Evolutionary conservation across 1,140 invertebrate genomes (phyloP).

Genomic region (honey bee (Apis mellifera)): DNA sequence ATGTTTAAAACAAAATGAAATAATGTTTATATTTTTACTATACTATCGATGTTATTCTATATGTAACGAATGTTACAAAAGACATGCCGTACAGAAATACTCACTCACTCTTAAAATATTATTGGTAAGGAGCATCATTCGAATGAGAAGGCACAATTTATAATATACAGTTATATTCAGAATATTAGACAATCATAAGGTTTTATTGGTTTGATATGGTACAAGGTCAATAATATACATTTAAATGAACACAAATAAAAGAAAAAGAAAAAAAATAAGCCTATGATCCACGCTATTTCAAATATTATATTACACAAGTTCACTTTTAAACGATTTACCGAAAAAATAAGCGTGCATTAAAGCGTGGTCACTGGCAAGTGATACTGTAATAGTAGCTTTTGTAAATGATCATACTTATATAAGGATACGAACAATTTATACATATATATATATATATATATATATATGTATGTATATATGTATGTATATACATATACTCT

Average conservation of each 20-base stretch:
- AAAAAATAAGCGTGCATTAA: conserved; percentile 27
- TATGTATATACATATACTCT: not conserved
- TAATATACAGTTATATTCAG: conserved; percentile 47
- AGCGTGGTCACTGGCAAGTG: conserved; percentile 33
- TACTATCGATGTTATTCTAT: conserved; percentile 51
- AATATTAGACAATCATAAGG: conserved; percentile 62
- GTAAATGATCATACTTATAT: conserved; percentile 45
- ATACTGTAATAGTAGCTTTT: conserved; percentile 61
- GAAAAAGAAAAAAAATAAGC: not conserved
- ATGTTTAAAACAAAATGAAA: conserved; percentile 29
- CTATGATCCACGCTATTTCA: conserved; percentile 28
- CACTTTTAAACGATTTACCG: conserved; percentile 35
- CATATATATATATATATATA: conserved; percentile 12
- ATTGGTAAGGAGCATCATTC: conserved; percentile 26
- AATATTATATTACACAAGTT: conserved; percentile 12
- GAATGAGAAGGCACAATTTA: conserved; percentile 38
- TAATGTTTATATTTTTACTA: conserved; percentile 61
- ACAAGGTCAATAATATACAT: conserved; percentile 44
- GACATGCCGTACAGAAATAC: conserved; percentile 42
- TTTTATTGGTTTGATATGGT: conserved; percentile 54
- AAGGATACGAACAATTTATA: conserved; percentile 44
- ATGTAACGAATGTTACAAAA: conserved; percentile 34
- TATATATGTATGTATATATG: conserved; percentile 5
- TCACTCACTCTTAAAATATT: conserved; percentile 31
- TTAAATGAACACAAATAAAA: conserved; percentile 16